These are phyloP conservation scores for Clunio marinus DNA, from an alignment of 2,888 invertebrate genomes.

Conservation along the genomic window DNA sequence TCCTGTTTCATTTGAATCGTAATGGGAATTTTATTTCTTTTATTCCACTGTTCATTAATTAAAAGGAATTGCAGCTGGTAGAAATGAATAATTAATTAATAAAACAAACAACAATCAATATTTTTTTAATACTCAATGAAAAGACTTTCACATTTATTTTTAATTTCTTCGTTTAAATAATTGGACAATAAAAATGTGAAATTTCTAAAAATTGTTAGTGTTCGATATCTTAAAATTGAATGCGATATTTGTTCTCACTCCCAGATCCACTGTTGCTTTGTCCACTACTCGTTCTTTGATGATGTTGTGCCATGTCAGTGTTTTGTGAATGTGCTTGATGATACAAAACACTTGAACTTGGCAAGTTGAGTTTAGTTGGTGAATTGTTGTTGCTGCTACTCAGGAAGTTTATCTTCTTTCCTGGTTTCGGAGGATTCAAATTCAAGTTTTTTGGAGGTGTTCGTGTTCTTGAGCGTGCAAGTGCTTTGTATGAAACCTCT, in stretches of 20 bases:
- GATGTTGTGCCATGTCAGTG: conserved; percentile 33
- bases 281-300: conserved; percentile 41
- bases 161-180: no score
- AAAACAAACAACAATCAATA: no score
- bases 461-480: conserved; percentile 32
- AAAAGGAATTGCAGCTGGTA: no score
- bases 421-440: conserved; percentile 34
- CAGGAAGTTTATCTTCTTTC: conserved; percentile 6
- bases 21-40: no score
- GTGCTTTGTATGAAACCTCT: conserved; percentile 40
- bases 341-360: conserved; percentile 27
- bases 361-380: conserved; percentile 28
- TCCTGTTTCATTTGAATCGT: no score
- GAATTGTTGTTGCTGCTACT: conserved; percentile 15
- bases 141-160: no score
- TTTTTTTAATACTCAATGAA: no score
- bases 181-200: no score
- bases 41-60: no score
- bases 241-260: conserved; percentile 42
- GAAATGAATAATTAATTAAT: no score
- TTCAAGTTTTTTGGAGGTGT: conserved; percentile 42
- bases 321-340: conserved; percentile 40
- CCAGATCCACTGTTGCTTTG: conserved; percentile 38
- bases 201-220: no score
- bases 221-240: conserved; percentile 42